Evolutionary conservation across 2,113 vertebrate genomes (phyloP).

Genomic region (Lasiurus borealis): DNA sequence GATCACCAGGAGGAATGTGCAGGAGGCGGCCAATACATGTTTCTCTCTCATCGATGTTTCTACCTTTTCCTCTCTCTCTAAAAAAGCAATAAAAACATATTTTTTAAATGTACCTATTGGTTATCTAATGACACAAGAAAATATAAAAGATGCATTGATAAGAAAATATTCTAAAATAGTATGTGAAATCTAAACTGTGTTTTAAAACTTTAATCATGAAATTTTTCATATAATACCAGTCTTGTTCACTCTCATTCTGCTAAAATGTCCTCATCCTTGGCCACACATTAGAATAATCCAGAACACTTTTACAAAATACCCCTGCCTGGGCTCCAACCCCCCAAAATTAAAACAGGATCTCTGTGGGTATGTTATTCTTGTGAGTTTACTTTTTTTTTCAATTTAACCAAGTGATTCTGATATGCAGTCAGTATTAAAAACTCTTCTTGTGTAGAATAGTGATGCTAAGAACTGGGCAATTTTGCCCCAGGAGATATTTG

Average conservation of each 20-base stretch:
- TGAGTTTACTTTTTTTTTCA: not conserved
- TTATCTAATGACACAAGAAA: slow-evolving; percentile 59
- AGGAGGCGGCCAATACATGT: too few species aligned
- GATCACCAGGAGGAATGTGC: too few species aligned
- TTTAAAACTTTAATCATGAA: slow-evolving; percentile 50
- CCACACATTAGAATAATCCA: not conserved
- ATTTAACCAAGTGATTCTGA: slow-evolving; percentile 21
- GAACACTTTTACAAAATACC: not conserved
- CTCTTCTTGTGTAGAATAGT: not conserved
- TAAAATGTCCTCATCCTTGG: not conserved
- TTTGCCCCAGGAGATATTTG: not conserved
- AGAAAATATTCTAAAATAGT: slow-evolving; percentile 46
- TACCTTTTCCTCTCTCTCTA: too few species aligned
- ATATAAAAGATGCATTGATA: not conserved
- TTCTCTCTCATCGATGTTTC: too few species aligned
- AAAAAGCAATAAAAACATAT: too few species aligned
- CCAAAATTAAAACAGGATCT: slow-evolving; percentile 12
- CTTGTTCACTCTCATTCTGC: not conserved
- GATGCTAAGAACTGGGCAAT: not conserved
- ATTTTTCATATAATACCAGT: slow-evolving; percentile 10
- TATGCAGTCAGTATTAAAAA: not conserved
- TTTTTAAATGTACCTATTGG: slow-evolving; percentile 36
- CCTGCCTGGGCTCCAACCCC: not conserved
- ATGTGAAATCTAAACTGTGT: not conserved
- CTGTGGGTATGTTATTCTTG: not conserved